These are phyloP conservation scores for Sebastes dallii DNA, from an alignment of 2,797 vertebrate species.

Conservation along the genomic window DNA sequence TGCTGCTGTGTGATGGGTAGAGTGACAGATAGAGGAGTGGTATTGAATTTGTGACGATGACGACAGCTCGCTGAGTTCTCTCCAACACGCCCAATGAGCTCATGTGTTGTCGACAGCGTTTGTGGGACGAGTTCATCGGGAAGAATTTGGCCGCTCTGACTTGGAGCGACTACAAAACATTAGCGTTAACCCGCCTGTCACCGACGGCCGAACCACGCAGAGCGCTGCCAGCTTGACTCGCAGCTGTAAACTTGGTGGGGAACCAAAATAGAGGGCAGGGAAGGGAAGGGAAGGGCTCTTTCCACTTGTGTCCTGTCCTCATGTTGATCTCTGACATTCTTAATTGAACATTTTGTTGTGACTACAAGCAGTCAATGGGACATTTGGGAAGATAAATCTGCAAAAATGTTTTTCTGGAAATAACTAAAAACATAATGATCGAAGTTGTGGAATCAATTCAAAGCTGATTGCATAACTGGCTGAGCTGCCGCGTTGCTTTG, in stretches of 20 bases:
- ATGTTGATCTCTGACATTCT: constrained; percentile 34
- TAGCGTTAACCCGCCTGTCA: constrained; percentile 50
- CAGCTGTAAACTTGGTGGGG: constrained; percentile 60
- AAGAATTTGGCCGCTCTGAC: constrained; percentile 60
- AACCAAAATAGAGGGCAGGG: constrained; percentile 37
- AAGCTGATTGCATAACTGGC: not conserved
- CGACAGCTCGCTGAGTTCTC: constrained; percentile 47
- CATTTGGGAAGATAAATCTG: not conserved
- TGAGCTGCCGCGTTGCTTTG: not conserved
- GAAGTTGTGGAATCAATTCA: not conserved
- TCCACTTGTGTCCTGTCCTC: constrained; percentile 41
- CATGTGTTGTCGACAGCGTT: constrained; percentile 61
- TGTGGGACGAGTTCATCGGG: constrained; percentile 55
- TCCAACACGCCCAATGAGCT: constrained; percentile 67
- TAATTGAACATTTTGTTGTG: constrained; percentile 32
- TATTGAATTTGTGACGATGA: constrained; percentile 54
- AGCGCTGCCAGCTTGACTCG: constrained; percentile 58
- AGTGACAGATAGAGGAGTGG: constrained; percentile 27
- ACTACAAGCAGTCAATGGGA: not conserved
- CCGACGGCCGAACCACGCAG: constrained; percentile 32
- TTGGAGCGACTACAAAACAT: constrained; percentile 62
- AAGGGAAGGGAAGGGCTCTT: not conserved
- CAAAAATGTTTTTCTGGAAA: not conserved
- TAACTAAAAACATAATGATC: not conserved
- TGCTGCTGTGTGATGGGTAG: not conserved